phyloP scores from a whole-genome alignment of 2,888 invertebrate genomes.

The Zhengitettix transpicula region DNA sequence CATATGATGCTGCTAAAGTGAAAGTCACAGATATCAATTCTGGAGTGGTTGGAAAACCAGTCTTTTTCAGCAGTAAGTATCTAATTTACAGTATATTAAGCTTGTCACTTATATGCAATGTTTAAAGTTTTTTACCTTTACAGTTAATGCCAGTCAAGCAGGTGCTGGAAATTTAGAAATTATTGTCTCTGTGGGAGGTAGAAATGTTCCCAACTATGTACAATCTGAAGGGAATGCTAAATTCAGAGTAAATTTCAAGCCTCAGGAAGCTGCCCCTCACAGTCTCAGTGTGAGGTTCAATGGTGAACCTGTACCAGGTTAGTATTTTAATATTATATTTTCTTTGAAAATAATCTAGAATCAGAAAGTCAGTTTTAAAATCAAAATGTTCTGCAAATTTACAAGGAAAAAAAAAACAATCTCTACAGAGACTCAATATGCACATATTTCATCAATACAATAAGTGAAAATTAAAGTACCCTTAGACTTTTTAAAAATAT shows the following conservation, averaged over 20 bases:
- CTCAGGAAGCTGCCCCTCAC: conserved; percentile 83
- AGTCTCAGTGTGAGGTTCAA: conserved; percentile 74
- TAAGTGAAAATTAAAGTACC: too few relatives aligned
- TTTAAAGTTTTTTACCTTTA: conserved; percentile 4
- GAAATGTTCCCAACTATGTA: conserved; percentile 96
- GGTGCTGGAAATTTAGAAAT: conserved; percentile 96
- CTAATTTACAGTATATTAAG: background rate
- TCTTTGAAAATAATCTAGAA: too few relatives aligned
- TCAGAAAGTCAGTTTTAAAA: too few relatives aligned
- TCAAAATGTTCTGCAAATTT: too few relatives aligned
- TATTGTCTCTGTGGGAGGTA: conserved; percentile 87
- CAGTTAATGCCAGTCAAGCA: conserved; percentile 39
- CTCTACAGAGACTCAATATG: too few relatives aligned
- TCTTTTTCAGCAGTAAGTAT: conserved; percentile 76
- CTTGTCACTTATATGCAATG: background rate
- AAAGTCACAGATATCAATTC: conserved; percentile 84
- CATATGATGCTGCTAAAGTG: conserved; percentile 90
- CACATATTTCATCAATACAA: too few relatives aligned
- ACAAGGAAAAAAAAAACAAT: too few relatives aligned
- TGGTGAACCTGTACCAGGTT: conserved; percentile 47
- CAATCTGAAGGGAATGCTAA: conserved; percentile 94
- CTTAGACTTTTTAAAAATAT: too few relatives aligned
- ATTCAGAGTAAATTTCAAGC: conserved; percentile 89
- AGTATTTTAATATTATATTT: too few relatives aligned
- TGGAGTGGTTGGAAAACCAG: conserved; percentile 79